phyloP scores from a whole-genome alignment of 1,140 invertebrate species.

The Geopemphigus sp. region DNA sequence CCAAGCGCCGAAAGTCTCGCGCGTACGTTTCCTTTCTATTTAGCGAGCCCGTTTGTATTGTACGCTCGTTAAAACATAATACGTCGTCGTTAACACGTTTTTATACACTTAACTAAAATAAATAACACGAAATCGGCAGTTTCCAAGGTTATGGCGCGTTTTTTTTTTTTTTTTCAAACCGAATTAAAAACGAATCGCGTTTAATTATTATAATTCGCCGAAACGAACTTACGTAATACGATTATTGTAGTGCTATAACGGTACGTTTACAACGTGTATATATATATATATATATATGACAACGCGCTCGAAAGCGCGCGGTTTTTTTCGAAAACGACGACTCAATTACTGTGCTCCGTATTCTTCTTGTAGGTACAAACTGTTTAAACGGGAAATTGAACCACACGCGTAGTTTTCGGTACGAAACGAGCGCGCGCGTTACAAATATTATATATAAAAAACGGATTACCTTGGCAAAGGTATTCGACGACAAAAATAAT shows the following conservation, averaged over 20 bases:
- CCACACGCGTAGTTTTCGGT: neutral
- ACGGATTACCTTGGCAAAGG: neutral
- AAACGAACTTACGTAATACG: neutral
- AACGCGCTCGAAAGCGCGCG: neutral
- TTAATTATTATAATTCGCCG: neutral
- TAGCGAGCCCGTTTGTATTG: conserved; percentile 24
- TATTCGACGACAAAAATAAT: neutral
- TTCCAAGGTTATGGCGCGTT: conserved; percentile 7
- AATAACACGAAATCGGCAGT: neutral
- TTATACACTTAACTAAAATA: neutral
- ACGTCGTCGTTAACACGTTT: conserved; percentile 33
- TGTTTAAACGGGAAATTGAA: neutral
- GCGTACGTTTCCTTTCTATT: conserved; percentile 9
- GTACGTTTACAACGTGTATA: neutral
- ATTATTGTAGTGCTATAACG: neutral
- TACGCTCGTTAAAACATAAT: conserved; percentile 38
- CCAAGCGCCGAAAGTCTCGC: neutral
- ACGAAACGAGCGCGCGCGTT: too few species aligned
- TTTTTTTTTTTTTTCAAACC: neutral
- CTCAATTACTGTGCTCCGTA: neutral
- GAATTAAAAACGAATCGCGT: conserved; percentile 4
- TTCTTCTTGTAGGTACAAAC: neutral
- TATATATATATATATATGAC: too few species aligned
- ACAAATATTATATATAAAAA: neutral
- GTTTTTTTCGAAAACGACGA: neutral